Base-by-base conservation (phyloP, 2,797 vertebrate genomes). In the Trachurus trachurus region DNA sequence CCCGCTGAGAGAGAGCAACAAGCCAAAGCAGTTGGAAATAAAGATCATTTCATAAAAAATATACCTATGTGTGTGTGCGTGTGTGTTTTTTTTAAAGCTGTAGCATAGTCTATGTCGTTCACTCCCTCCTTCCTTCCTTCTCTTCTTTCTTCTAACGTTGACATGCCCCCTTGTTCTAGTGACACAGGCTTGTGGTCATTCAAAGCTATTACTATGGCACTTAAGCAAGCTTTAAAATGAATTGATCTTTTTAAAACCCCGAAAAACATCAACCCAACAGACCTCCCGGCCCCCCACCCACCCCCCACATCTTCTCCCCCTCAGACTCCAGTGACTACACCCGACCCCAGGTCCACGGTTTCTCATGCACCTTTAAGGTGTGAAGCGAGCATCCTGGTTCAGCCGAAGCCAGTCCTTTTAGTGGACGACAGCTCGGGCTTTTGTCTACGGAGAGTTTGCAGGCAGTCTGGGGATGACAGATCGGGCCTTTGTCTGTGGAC, bases 161-260 rank as follows among this genome's bases (percentile, higher is more conserved):
- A 66, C n/a, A 57, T 79, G 72, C 64, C 62, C 63, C 76, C 70
- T 58, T 57, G 15, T 66, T 82, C 60, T 84, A 47, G 52, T 50
- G 72, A 93, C 92, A 92, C 91, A 93, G 91, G 91, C 87, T 85
- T 80, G 86, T 89, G 90, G 91, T 92, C 92, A 88, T 89, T 93
- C 86, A 87, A 91, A 91, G 90, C 86, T 91, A 89, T 90, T 74
- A 85, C 91, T 89, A 89, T 89, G 92, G 91, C 92, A 89, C 89
- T 91, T 92, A 58, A 81, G 85, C 87, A 89, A 88, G 85, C 88
- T 90, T 89, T 78, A 64, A 71, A 83, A 49, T 77, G n/a, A 76
- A 87, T 68, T 42, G 9, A 79, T 80, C 66, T 60, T 72, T 76
- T 69, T 54, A 42, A 61, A 72, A 61, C 19, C 74, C 16, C n/a